phyloP scores from a whole-genome alignment of 2,888 invertebrate genomes.

The Lamellibrachia columna region DNA sequence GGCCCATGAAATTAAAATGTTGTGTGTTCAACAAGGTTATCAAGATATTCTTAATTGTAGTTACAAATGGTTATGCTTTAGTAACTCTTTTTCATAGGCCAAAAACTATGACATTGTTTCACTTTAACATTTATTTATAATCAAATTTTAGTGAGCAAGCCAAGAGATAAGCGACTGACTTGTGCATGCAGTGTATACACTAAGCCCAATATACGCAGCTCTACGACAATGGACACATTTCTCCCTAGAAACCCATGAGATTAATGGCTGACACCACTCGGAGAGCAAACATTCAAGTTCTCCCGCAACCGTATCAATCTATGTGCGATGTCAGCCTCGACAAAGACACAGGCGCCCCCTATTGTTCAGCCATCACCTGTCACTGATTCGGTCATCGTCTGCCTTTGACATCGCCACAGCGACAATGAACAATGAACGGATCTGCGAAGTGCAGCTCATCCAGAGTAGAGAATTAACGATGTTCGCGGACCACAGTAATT shows the following conservation, averaged over 20 bases:
- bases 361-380: not conserved
- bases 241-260: not conserved
- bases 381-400: conserved; percentile 9
- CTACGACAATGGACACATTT: not conserved
- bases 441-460: not conserved
- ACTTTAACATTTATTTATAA: not conserved
- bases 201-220: too few species aligned
- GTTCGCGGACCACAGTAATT: not conserved
- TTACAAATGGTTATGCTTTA: too few species aligned
- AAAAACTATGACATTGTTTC: too few species aligned
- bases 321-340: not conserved
- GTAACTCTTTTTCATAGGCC: too few species aligned
- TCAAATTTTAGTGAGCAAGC: not conserved
- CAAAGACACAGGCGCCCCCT: not conserved
- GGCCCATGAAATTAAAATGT: too few species aligned
- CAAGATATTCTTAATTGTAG: too few species aligned
- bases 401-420: conserved; percentile 12
- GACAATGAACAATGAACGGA: conserved; percentile 10
- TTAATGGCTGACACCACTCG: not conserved
- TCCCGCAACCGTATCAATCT: not conserved
- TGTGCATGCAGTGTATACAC: not conserved
- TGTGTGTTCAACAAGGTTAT: too few species aligned
- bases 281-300: not conserved
- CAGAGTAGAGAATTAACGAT: conserved; percentile 10
- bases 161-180: not conserved